phyloP scores from a whole-genome alignment of 2,888 invertebrate species.

The Cheilosia soror region DNA sequence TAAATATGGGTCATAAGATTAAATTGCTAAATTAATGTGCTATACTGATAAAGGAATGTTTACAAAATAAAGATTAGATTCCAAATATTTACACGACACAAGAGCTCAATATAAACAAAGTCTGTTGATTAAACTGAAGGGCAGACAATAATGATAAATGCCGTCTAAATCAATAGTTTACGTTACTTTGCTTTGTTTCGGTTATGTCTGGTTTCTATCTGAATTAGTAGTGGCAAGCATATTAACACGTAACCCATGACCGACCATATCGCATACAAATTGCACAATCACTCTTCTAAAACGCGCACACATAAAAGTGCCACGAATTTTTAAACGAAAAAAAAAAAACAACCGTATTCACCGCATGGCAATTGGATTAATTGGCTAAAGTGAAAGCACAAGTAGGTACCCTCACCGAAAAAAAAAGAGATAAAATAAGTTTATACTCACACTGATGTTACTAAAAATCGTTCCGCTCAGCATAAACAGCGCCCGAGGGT shows the following conservation, averaged over 20 bases:
- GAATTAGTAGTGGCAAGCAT: not conserved
- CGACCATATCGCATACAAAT: constrained; percentile 35
- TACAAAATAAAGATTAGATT: constrained; percentile 3
- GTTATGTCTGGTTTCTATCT: not conserved
- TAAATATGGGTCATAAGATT: not conserved
- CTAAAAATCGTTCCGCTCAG: constrained; percentile 98
- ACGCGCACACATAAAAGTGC: constrained; percentile 10
- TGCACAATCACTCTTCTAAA: constrained; percentile 10
- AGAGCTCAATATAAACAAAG: not conserved
- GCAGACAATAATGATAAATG: not conserved
- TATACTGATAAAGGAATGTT: constrained; percentile 10
- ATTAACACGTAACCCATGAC: constrained; percentile 22
- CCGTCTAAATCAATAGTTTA: not conserved
- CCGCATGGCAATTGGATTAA: constrained; percentile 29
- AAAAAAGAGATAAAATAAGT: constrained; percentile 1
- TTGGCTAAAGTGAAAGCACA: constrained; percentile 20
- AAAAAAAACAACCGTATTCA: constrained; percentile 18
- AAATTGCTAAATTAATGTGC: not conserved
- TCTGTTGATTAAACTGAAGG: not conserved
- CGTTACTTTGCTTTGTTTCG: not conserved
- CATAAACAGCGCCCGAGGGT: constrained; percentile 94
- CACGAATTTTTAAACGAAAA: constrained; percentile 1
- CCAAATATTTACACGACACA: not conserved
- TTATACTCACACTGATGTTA: constrained; percentile 95
- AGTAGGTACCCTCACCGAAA: not conserved